Evolutionary conservation across 2,797 vertebrate species (phyloP), one percentile per base, ranked within the genome.

Genomic region (Myotis vivesi): DNA sequence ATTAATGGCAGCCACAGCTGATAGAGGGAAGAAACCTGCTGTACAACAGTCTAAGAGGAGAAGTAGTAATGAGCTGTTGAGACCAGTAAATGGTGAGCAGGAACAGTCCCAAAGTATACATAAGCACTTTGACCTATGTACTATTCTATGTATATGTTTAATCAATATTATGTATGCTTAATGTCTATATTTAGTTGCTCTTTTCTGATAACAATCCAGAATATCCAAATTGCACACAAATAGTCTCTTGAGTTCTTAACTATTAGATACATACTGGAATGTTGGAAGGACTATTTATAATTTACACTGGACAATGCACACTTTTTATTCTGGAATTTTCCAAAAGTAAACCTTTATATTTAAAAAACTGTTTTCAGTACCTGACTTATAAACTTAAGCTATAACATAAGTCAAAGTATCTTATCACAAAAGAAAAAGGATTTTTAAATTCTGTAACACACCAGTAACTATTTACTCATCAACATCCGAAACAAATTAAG

Each of bases 261-360:
- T 76, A 8, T 75, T 44, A 82, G 53, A 88, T 77, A 86, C 15
- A 80, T 4, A 55, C 12, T 76, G 6, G 36, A 88, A 92, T 89
- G 64, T 20, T 46, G 9, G 53, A 49, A 23, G 11, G 11, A 76
- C 38, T 91, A 55, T 62, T 92, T 81, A 76, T 28, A 87, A 82
- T 90, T 75, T 49, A 87, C 41, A 49, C 12, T 57, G 25, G 28
- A 41, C 33, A 64, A 92, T 87, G 20, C 8, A 83, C 36, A 87
- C 20, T 59, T 76, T 76, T 92, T 59, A 79, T 19, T 84, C 49
- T 92, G 44, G 9, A 86, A 82, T 71, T 41, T 87, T 69, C 10
- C 30, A 72, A 57, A 89, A 92, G 51, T 64, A 57, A 94, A 89
- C 57, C 51, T 92, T 83, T 83, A 44, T 49, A 75, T 73, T 82